A percentile compares a stretch with the other conserved stretches of the same genome.
Conservation (phyloP, 2,113 vertebrate genomes). For the Nothocercus nigrocapillus region DNA sequence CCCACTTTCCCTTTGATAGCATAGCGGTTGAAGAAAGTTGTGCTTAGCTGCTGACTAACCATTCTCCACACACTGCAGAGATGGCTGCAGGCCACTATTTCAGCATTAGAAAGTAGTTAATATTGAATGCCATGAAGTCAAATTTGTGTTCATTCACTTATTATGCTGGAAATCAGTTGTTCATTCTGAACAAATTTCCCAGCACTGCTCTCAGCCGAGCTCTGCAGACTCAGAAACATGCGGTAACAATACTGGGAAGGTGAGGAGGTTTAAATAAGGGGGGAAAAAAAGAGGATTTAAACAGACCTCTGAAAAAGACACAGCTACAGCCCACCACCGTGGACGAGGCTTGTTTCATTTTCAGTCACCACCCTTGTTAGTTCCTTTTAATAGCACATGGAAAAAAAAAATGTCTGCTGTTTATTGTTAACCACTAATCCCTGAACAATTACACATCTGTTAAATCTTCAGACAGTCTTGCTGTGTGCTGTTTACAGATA, state of each 20-base stretch:
- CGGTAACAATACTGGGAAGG: background rate
- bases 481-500: background rate
- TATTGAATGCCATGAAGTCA: constrained; percentile 57
- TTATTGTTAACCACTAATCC: constrained; percentile 53
- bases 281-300: background rate
- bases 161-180: constrained; percentile 32
- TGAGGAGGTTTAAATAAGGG: background rate
- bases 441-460: constrained; percentile 33
- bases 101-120: constrained; percentile 58
- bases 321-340: background rate
- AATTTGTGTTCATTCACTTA: constrained; percentile 50
- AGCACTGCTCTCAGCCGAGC: background rate
- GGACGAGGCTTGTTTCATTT: constrained; percentile 32
- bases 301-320: background rate
- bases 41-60: constrained; percentile 64
- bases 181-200: constrained; percentile 39
- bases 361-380: background rate
- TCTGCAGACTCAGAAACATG: background rate
- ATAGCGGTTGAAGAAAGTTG: constrained; percentile 50
- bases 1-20: constrained; percentile 63
- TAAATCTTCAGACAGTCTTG: constrained; percentile 21
- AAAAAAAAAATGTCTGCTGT: constrained; percentile 12
- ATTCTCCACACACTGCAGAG: constrained; percentile 45
- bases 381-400: background rate
- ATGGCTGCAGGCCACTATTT: constrained; percentile 62